phyloP scores from a whole-genome alignment of 2,888 invertebrate species.

The Leptothorax acervorum region DNA sequence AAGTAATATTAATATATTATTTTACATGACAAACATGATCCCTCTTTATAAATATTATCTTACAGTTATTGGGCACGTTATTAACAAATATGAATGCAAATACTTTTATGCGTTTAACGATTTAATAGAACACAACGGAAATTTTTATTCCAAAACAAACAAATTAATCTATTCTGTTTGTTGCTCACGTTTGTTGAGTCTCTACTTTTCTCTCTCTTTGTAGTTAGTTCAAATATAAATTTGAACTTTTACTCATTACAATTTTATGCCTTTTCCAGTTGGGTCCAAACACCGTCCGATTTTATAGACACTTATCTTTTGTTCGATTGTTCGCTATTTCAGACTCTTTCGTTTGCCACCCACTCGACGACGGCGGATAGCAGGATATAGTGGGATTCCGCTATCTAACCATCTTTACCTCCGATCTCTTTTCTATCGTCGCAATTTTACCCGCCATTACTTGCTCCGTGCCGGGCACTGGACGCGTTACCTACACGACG shows the following conservation, averaged over 20 bases:
- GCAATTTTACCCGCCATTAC: slow-evolving; percentile 42
- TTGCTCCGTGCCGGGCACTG: background rate
- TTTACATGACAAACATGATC: background rate
- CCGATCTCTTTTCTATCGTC: slow-evolving; percentile 37
- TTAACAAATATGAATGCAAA: background rate
- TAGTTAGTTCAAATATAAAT: slow-evolving; percentile 25
- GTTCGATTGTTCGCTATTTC: slow-evolving; percentile 53
- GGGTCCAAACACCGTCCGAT: slow-evolving; percentile 38
- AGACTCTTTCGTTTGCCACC: slow-evolving; percentile 26
- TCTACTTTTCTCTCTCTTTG: background rate
- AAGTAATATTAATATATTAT: background rate
- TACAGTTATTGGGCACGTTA: background rate
- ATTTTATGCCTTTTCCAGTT: background rate
- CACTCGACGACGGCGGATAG: slow-evolving; percentile 49
- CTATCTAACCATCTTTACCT: slow-evolving; percentile 26
- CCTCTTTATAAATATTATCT: background rate
- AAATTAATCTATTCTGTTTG: background rate
- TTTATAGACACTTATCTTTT: slow-evolving; percentile 62
- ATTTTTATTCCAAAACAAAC: background rate
- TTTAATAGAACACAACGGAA: background rate
- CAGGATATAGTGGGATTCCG: slow-evolving; percentile 42
- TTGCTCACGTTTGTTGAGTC: background rate
- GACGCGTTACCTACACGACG: background rate
- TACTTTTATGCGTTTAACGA: background rate
- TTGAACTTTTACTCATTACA: background rate